Conservation (phyloP, 2,888 invertebrate species). For the Epinotia nisella region DNA sequence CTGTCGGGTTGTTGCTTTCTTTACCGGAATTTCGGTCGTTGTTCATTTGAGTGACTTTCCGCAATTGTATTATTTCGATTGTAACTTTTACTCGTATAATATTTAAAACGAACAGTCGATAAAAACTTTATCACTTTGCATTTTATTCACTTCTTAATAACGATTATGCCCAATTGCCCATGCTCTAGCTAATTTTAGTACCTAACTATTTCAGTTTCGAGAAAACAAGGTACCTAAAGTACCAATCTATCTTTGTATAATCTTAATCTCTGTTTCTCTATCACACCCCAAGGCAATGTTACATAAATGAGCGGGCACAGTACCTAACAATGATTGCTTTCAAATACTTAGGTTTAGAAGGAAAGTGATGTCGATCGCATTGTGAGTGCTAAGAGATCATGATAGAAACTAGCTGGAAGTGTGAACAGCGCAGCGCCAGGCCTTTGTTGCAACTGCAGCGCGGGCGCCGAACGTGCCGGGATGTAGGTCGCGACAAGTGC, state of each 20-base stretch:
- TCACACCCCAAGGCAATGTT: slow-evolving; percentile 39
- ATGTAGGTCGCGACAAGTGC: slow-evolving; percentile 81
- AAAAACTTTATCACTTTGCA: background rate
- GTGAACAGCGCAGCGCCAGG: slow-evolving; percentile 46
- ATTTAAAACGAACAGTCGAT: slow-evolving; percentile 6
- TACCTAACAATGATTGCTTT: slow-evolving; percentile 58
- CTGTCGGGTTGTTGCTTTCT: slow-evolving; percentile 53
- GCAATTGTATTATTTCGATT: slow-evolving; percentile 19
- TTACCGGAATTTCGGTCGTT: slow-evolving; percentile 50
- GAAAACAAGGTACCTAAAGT: background rate
- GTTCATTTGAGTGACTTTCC: slow-evolving; percentile 47
- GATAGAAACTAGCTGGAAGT: slow-evolving; percentile 77
- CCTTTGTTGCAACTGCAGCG: slow-evolving; percentile 52
- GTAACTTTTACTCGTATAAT: slow-evolving; percentile 15
- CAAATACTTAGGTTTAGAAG: slow-evolving; percentile 68
- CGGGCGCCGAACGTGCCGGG: slow-evolving; percentile 69
- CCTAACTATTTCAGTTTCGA: background rate
- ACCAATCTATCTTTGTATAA: too few relatives aligned
- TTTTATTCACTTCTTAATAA: background rate
- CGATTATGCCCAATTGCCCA: background rate
- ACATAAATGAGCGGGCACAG: slow-evolving; percentile 57
- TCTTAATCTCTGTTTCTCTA: background rate
- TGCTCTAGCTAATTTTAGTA: background rate
- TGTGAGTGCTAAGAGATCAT: slow-evolving; percentile 73
- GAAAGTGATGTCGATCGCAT: slow-evolving; percentile 81